phyloP scores from a whole-genome alignment of 2,113 vertebrate genomes.

The cattle (Bos taurus) region DNA sequence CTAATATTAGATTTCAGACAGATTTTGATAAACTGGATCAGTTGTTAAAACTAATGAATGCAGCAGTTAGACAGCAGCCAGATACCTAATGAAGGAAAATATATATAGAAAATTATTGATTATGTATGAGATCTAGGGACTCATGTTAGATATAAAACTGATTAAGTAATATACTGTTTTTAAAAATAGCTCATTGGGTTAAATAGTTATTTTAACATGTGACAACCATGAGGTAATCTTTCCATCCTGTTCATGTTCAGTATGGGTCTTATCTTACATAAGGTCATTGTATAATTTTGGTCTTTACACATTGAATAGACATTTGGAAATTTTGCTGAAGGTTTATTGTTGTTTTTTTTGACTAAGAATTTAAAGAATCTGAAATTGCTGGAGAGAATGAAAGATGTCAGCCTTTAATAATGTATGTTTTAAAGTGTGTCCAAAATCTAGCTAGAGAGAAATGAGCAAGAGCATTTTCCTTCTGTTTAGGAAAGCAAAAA shows the following conservation, averaged over 20 bases:
- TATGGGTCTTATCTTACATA: not conserved
- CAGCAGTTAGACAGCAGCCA: not conserved
- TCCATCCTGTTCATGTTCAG: not conserved
- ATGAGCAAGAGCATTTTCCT: not conserved
- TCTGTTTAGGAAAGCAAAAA: not conserved
- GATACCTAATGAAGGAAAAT: not conserved
- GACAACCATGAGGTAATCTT: conserved; percentile 21
- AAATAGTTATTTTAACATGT: not conserved
- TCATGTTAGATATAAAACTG: not conserved
- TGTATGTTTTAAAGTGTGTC: not conserved
- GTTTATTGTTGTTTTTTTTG: not conserved
- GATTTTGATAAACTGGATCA: conserved; percentile 1
- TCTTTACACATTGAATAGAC: conserved; percentile 14
- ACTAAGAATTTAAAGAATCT: conserved; percentile 7
- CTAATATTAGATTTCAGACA: conserved; percentile 1
- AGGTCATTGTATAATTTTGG: conserved; percentile 12
- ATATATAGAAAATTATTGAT: not conserved
- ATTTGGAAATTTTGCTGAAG: not conserved
- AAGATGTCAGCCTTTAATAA: not conserved
- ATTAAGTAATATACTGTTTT: conserved; percentile 40
- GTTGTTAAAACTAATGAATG: not conserved
- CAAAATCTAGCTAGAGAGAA: not conserved
- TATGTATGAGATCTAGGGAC: not conserved
- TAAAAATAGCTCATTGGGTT: conserved; percentile 10
- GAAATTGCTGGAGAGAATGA: not conserved